phyloP scores from a whole-genome alignment of 2,113 vertebrate genomes.

The Tursiops truncatus region DNA sequence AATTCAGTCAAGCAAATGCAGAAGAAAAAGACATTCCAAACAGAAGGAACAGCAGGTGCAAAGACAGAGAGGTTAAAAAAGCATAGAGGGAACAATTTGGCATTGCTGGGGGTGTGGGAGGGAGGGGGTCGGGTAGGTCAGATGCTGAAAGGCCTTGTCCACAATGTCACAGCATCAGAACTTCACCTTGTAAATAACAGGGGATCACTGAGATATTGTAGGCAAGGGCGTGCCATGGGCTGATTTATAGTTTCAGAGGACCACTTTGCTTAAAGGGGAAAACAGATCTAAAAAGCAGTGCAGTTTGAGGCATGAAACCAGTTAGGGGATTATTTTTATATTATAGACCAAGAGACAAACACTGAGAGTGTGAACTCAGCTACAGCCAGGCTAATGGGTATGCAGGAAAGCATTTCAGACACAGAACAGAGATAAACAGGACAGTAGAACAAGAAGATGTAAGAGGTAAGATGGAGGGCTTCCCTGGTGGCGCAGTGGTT shows the following conservation, averaged over 20 bases:
- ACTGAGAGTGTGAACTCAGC: not conserved
- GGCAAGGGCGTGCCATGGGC: not conserved
- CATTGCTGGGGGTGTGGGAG: not conserved
- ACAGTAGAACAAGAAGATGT: not conserved
- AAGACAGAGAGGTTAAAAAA: not conserved
- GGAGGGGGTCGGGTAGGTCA: not conserved
- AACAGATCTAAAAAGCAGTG: not conserved
- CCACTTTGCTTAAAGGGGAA: not conserved
- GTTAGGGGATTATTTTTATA: not conserved
- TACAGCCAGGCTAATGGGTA: not conserved
- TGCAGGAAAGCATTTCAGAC: not conserved
- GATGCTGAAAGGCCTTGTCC: constrained; percentile 1
- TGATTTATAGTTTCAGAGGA: not conserved
- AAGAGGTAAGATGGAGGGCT: not conserved
- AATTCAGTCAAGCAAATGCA: not conserved
- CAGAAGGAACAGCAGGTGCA: constrained; percentile 13
- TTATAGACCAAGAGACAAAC: not conserved
- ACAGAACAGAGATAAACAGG: not conserved
- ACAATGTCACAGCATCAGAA: not conserved
- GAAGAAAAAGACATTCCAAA: not conserved
- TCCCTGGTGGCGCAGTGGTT: no score
- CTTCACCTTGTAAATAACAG: constrained; percentile 35
- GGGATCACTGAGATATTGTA: not conserved
- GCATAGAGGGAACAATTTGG: not conserved
- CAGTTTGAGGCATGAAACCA: not conserved